These are phyloP conservation scores for Syrista parreyssii DNA, from an alignment of 2,888 invertebrate genomes.

Conservation along the genomic window DNA sequence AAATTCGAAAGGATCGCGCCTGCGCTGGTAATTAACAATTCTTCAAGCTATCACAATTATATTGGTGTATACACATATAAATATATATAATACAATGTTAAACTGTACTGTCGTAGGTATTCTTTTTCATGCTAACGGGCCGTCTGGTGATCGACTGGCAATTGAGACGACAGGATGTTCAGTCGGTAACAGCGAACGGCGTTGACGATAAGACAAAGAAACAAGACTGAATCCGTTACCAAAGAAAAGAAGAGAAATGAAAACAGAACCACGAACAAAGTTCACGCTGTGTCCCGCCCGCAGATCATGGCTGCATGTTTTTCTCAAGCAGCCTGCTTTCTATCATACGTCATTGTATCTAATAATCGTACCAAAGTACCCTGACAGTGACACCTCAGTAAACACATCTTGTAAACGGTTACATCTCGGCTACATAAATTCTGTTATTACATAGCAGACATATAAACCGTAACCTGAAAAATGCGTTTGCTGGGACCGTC, in stretches of 20 bases:
- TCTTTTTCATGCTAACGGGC: slow-evolving; percentile 92
- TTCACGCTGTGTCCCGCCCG: not conserved
- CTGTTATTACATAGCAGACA: too few species aligned
- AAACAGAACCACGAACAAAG: not conserved
- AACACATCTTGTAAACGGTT: not conserved
- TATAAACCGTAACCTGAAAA: not conserved
- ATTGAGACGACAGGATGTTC: slow-evolving; percentile 67
- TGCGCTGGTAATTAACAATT: slow-evolving; percentile 73
- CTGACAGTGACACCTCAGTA: not conserved
- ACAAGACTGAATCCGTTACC: slow-evolving; percentile 63
- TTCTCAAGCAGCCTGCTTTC: not conserved
- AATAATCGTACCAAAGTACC: not conserved
- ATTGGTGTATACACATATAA: not conserved
- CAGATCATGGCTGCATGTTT: not conserved
- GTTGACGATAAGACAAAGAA: slow-evolving; percentile 68
- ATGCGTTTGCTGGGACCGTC: not conserved
- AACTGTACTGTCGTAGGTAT: slow-evolving; percentile 66
- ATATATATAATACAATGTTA: not conserved
- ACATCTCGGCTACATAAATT: not conserved
- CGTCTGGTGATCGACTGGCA: slow-evolving; percentile 86
- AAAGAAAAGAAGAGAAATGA: slow-evolving; percentile 10
- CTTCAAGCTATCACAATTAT: not conserved
- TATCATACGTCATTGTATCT: not conserved
- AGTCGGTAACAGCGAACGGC: slow-evolving; percentile 62
- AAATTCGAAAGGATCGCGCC: slow-evolving; percentile 92